These are phyloP conservation scores for Parthenolecanium corni DNA, from an alignment of 2,888 invertebrate species.

Conservation along the genomic window DNA sequence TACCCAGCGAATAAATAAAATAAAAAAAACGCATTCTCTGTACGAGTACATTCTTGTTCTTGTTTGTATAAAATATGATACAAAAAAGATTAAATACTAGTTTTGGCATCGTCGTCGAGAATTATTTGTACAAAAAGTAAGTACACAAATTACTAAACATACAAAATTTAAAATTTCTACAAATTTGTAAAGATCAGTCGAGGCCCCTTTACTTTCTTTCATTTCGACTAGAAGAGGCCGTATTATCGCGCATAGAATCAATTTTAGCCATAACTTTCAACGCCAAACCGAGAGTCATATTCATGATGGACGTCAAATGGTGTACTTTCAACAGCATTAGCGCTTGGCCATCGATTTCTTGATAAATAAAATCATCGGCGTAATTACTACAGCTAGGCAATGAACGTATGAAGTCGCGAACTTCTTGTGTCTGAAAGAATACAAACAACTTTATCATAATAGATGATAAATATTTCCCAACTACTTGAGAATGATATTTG, in stretches of 20 bases:
- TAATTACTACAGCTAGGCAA: conserved; percentile 82
- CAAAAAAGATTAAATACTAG: no score
- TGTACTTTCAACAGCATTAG: conserved; percentile 82
- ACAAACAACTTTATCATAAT: no score
- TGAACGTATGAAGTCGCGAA: conserved; percentile 48
- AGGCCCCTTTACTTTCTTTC: conserved; percentile 10
- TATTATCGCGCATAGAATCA: conserved; percentile 60
- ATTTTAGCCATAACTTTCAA: conserved; percentile 89
- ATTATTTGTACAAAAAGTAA: no score
- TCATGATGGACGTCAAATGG: conserved; percentile 86
- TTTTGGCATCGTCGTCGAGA: no score
- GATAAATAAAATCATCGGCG: conserved; percentile 83
- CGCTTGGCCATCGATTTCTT: conserved; percentile 94
- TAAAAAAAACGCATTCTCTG: no score
- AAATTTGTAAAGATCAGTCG: background rate
- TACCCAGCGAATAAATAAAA: no score
- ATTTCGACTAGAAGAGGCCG: conserved; percentile 8
- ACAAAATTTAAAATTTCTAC: no score
- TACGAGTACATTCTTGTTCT: no score
- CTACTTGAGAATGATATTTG: no score
- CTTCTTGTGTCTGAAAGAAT: conserved; percentile 58
- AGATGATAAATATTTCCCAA: no score
- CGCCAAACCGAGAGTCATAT: conserved; percentile 91
- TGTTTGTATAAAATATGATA: no score
- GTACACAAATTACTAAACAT: no score